Conservation (phyloP, 2,888 invertebrate species). For the Tipula helvola region DNA sequence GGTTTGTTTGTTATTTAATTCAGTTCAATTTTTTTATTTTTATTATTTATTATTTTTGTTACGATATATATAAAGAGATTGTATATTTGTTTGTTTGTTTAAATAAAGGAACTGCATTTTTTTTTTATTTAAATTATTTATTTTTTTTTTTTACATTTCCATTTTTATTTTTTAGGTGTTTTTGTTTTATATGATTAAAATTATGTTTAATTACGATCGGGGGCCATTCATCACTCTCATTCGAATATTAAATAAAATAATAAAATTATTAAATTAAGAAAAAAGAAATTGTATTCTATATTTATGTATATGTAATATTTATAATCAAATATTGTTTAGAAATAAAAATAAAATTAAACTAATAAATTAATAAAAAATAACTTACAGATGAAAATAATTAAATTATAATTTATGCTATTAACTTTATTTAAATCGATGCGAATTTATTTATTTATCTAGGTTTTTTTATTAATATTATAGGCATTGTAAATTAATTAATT, state of each 20-base stretch:
- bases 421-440: not conserved
- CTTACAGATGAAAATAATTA: not conserved
- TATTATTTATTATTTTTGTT: not conserved
- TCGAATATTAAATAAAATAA: not conserved
- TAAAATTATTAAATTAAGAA: not conserved
- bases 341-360: slow-evolving; percentile 4
- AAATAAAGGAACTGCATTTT: not conserved
- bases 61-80: not conserved
- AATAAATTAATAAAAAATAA: not conserved
- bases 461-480: not conserved
- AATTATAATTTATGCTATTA: not conserved
- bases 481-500: not conserved
- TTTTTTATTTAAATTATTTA: not conserved
- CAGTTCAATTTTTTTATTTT: not conserved
- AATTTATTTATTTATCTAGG: not conserved
- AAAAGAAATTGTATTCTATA: not conserved
- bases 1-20: not conserved
- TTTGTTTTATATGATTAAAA: not conserved
- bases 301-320: not conserved
- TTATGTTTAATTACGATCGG: not conserved
- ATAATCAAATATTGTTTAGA: not conserved
- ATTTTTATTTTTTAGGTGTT: not conserved
- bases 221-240: not conserved
- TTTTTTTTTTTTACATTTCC: not conserved
- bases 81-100: not conserved